phyloP scores from a whole-genome alignment of 2,888 invertebrate genomes.

The Pseudanteris insignis region DNA sequence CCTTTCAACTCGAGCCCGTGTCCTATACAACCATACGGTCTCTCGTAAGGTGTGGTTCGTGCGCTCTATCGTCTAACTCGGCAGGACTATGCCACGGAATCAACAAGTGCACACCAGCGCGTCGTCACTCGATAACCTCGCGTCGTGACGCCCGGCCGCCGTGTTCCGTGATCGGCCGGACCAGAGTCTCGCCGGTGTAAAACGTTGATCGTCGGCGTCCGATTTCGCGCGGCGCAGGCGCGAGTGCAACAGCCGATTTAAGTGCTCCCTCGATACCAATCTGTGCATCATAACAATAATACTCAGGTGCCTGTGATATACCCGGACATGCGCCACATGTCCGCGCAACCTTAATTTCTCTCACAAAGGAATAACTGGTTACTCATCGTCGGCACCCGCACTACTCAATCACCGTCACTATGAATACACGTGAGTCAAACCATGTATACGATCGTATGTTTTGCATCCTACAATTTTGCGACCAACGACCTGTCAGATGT shows the following conservation, averaged over 20 bases:
- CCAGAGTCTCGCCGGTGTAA: not conserved
- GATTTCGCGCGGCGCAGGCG: not conserved
- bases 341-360: not conserved
- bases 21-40: constrained; percentile 56
- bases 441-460: constrained; percentile 5
- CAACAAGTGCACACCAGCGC: constrained; percentile 53
- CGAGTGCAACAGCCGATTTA: constrained; percentile 5
- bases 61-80: constrained; percentile 44
- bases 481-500: constrained; percentile 8
- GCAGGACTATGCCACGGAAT: constrained; percentile 53
- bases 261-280: no score
- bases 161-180: not conserved
- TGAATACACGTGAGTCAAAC: constrained; percentile 31
- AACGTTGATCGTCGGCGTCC: no score
- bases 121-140: constrained; percentile 21
- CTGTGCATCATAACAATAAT: no score
- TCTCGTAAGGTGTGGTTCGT: constrained; percentile 62
- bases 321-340: constrained; percentile 24
- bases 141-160: constrained; percentile 17
- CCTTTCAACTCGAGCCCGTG: constrained; percentile 59
- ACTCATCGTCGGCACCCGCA: not conserved
- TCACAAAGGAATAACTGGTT: not conserved
- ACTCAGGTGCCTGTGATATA: constrained; percentile 5
- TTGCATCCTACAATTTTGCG: constrained; percentile 23
- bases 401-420: constrained; percentile 26